Evolutionary conservation across 2,113 vertebrate genomes (phyloP).

Genomic region (Podarcis raffonei): DNA sequence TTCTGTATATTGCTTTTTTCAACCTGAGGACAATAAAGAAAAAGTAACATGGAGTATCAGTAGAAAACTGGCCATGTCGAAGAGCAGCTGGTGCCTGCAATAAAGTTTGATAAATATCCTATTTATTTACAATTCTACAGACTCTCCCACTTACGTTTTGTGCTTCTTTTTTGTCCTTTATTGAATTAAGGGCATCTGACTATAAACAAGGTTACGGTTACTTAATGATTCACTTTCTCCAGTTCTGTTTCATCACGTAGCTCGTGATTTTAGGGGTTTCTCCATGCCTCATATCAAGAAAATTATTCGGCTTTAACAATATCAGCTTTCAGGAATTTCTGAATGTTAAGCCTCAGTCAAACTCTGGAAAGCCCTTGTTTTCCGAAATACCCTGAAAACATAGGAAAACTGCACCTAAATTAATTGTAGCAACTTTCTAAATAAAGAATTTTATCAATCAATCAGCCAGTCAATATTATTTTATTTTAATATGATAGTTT

Average conservation of each 20-base stretch:
- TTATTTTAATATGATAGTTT: no score
- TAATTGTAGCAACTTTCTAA: not conserved
- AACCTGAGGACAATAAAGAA: slow-evolving; percentile 65
- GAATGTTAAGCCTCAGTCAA: slow-evolving; percentile 18
- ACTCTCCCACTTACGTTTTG: slow-evolving; percentile 17
- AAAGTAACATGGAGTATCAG: slow-evolving; percentile 62
- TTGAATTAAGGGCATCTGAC: slow-evolving; percentile 44
- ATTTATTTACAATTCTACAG: slow-evolving; percentile 66
- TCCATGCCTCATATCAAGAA: slow-evolving; percentile 10
- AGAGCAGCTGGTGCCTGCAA: slow-evolving; percentile 69
- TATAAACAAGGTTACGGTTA: slow-evolving; percentile 53
- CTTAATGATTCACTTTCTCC: slow-evolving; percentile 39
- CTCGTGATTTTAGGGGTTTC: slow-evolving; percentile 17
- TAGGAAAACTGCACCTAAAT: not conserved
- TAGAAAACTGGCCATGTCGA: slow-evolving; percentile 65
- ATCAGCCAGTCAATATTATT: no score
- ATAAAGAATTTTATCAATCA: slow-evolving; percentile 9
- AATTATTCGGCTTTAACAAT: not conserved
- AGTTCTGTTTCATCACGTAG: not conserved
- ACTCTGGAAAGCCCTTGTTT: not conserved
- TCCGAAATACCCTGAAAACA: not conserved
- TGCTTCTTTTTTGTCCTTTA: slow-evolving; percentile 39
- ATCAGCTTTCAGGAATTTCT: slow-evolving; percentile 7
- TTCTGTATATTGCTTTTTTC: slow-evolving; percentile 50
- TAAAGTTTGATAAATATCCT: slow-evolving; percentile 63